These are phyloP conservation scores for Pocillopora damicornis DNA, from an alignment of 64 coral and sea anemone genomes.

Conservation along the genomic window DNA sequence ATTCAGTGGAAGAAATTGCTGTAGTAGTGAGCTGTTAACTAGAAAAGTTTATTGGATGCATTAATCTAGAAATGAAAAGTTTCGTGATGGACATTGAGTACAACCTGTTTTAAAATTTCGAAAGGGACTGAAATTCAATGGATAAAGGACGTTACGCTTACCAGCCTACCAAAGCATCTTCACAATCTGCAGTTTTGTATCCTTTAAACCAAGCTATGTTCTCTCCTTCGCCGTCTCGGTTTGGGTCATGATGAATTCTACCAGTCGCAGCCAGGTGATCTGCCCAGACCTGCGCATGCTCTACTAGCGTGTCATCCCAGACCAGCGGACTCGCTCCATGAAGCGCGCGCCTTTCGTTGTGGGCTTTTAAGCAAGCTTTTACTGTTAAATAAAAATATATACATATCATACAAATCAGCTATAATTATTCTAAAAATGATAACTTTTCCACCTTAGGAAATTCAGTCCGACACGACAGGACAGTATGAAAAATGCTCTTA, in stretches of 20 bases:
- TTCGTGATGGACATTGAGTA: too few relatives aligned
- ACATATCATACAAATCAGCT: too few relatives aligned
- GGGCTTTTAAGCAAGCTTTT: constrained; percentile 10
- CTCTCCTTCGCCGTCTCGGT: not conserved
- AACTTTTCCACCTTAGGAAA: not conserved
- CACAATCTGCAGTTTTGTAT: not conserved
- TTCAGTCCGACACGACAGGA: too few relatives aligned
- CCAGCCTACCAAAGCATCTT: not conserved
- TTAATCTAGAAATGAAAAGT: too few relatives aligned
- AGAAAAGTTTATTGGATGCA: too few relatives aligned
- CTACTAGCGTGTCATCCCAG: constrained; percentile 29
- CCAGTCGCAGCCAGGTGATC: not conserved
- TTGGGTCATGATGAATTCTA: not conserved
- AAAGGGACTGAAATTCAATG: not conserved
- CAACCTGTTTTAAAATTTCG: too few relatives aligned
- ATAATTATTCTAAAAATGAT: too few relatives aligned
- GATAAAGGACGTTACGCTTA: not conserved
- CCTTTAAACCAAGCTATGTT: not conserved
- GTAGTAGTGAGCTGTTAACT: too few relatives aligned
- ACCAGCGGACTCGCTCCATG: constrained; percentile 12
- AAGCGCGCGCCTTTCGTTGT: constrained; percentile 5
- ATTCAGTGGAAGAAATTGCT: too few relatives aligned
- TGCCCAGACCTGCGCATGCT: constrained; percentile 36
- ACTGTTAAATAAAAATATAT: not conserved
- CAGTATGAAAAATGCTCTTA: too few relatives aligned